These are phyloP conservation scores for Hassar affinis DNA, from an alignment of 2,113 vertebrate species.

Conservation along the genomic window DNA sequence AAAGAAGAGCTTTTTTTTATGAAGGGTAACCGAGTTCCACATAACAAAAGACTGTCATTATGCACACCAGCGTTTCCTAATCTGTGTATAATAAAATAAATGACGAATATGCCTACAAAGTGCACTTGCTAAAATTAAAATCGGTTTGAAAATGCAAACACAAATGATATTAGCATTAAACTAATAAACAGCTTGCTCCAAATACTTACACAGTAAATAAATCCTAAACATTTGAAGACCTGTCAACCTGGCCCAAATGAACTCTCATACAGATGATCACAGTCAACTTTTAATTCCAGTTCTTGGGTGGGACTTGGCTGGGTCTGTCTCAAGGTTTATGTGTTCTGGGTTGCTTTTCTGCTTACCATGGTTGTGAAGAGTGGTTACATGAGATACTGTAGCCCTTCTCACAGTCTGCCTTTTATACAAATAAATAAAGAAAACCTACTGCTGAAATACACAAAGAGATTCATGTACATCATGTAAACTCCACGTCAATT, in stretches of 20 bases:
- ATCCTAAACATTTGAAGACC: neutral
- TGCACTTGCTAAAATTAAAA: neutral
- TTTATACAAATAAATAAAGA: neutral
- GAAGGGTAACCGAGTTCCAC: neutral
- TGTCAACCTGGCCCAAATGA: neutral
- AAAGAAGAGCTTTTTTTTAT: neutral
- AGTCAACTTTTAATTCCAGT: neutral
- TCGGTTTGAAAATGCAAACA: neutral
- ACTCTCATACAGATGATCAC: neutral
- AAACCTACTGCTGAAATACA: neutral
- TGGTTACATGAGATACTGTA: neutral
- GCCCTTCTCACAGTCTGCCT: neutral
- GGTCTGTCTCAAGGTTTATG: neutral
- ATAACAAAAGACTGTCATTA: neutral
- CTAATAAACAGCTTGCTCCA: neutral
- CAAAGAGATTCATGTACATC: neutral
- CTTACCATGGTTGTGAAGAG: neutral
- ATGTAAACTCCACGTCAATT: neutral
- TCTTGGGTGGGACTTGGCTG: neutral
- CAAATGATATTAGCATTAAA: neutral
- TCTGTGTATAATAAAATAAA: neutral
- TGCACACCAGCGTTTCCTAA: neutral
- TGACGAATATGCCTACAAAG: neutral
- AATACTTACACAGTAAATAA: neutral
- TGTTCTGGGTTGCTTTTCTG: neutral